Evolutionary conservation across 2,113 vertebrate genomes (phyloP).

Genomic region (Xyliphius kryptos): DNA sequence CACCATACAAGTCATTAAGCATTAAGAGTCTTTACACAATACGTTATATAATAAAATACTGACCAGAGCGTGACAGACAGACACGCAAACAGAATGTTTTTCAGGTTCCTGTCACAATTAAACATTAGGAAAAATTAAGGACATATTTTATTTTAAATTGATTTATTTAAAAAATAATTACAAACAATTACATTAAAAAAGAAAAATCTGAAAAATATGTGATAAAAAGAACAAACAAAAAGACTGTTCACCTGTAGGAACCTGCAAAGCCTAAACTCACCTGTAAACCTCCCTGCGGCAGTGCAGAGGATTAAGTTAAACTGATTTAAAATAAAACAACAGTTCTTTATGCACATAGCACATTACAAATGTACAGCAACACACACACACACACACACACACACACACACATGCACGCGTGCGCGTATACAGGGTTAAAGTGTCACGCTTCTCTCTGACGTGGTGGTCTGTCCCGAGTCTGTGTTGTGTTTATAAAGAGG

Average conservation of each 20-base stretch:
- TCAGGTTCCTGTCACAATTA: too few relatives aligned
- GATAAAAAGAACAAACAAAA: too few relatives aligned
- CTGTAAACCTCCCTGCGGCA: neutral
- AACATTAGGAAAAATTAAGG: too few relatives aligned
- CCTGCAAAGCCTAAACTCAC: too few relatives aligned
- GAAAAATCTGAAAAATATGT: too few relatives aligned
- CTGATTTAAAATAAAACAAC: constrained; percentile 4
- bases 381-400: constrained; percentile 4
- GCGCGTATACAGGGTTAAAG: constrained; percentile 32
- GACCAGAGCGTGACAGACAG: too few relatives aligned
- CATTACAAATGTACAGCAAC: neutral
- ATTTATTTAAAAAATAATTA: too few relatives aligned
- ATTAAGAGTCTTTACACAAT: neutral
- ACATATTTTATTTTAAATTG: too few relatives aligned
- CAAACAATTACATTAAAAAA: too few relatives aligned
- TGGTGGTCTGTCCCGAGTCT: neutral
- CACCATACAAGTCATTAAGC: neutral
- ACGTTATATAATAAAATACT: too few relatives aligned
- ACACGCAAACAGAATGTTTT: too few relatives aligned
- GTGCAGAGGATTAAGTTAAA: neutral
- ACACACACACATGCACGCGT: neutral
- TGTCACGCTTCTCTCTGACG: constrained; percentile 12
- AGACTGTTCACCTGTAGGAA: too few relatives aligned
- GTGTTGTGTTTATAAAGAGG: constrained; percentile 26
- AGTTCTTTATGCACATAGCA: constrained; percentile 6